Conservation (phyloP, 2,888 invertebrate species). For the Drosophila koepferae region DNA sequence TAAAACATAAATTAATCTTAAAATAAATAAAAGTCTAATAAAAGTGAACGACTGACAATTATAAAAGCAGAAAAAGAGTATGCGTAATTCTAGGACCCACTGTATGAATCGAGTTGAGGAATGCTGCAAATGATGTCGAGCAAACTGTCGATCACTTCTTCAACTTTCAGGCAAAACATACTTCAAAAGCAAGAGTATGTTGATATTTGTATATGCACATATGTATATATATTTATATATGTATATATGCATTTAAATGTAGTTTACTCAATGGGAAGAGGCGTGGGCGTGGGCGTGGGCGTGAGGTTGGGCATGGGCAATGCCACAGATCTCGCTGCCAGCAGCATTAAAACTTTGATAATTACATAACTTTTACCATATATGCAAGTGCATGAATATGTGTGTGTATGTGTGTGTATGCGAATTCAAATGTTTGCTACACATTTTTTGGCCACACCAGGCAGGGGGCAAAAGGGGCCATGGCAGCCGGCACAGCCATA, state of each 20-base stretch:
- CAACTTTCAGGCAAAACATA: slow-evolving; percentile 25
- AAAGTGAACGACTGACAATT: slow-evolving; percentile 18
- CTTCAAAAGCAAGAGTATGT: slow-evolving; percentile 38
- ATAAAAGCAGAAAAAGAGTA: neutral
- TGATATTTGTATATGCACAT: slow-evolving; percentile 46
- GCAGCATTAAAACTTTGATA: slow-evolving; percentile 79
- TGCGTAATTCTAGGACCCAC: neutral
- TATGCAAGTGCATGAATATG: slow-evolving; percentile 16
- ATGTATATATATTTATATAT: slow-evolving; percentile 24
- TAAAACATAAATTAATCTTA: neutral
- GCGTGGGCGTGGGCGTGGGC: neutral
- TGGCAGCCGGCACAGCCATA: slow-evolving; percentile 55
- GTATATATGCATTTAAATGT: slow-evolving; percentile 4
- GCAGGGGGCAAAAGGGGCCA: slow-evolving; percentile 14
- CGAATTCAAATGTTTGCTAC: slow-evolving; percentile 72
- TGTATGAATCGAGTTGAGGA: neutral
- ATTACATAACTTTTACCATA: slow-evolving; percentile 74
- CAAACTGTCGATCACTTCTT: slow-evolving; percentile 12
- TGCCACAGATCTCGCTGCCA: slow-evolving; percentile 28
- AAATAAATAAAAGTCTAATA: neutral
- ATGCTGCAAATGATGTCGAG: neutral
- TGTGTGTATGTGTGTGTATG: slow-evolving; percentile 10
- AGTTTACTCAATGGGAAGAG: slow-evolving; percentile 1
- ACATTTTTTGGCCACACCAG: slow-evolving; percentile 55
- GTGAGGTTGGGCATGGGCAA: slow-evolving; percentile 6